A percentile compares a stretch with the other conserved stretches of the same genome.
Evolutionary conservation across 2,797 vertebrate genomes (phyloP).

Genomic region (Adelosebastes latens): DNA sequence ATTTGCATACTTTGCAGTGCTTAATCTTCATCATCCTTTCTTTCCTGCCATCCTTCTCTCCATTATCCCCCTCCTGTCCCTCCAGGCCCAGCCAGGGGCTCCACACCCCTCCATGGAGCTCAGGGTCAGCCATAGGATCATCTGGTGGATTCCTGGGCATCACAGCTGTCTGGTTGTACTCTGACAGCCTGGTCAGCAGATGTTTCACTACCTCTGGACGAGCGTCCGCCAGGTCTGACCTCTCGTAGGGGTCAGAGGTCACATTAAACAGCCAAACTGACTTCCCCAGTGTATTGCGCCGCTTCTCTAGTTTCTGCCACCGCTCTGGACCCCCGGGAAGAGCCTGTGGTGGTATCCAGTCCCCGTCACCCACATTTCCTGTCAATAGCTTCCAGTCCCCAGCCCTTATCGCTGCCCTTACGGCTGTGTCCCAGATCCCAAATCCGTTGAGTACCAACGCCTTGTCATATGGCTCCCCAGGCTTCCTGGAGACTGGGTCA

Average conservation of each 20-base stretch:
- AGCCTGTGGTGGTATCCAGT: conserved; percentile 92
- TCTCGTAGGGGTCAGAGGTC: conserved; percentile 90
- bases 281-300: conserved; percentile 83
- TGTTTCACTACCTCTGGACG: conserved; percentile 89
- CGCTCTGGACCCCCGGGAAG: conserved; percentile 84
- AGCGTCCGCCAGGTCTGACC: conserved; percentile 86
- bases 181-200: conserved; percentile 86
- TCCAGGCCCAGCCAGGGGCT: conserved; percentile 88
- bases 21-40: conserved; percentile 59
- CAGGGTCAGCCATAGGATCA: conserved; percentile 92
- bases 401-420: conserved; percentile 90
- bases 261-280: conserved; percentile 95
- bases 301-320: conserved; percentile 88
- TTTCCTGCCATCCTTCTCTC: conserved; percentile 23
- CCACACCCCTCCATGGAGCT: conserved; percentile 92
- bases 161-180: conserved; percentile 91
- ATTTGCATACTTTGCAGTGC: conserved; percentile 78
- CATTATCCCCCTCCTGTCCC: conserved; percentile 60
- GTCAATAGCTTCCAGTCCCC: conserved; percentile 95
- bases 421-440: conserved; percentile 94
- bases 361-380: conserved; percentile 90
- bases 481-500: conserved; percentile 91
- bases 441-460: conserved; percentile 86
- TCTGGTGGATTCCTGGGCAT: conserved; percentile 89
- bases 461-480: conserved; percentile 80